Evolutionary conservation across 2,888 invertebrate species (phyloP), one percentile per base, ranked within the genome.

Genomic region (Hypomecis punctinalis): DNA sequence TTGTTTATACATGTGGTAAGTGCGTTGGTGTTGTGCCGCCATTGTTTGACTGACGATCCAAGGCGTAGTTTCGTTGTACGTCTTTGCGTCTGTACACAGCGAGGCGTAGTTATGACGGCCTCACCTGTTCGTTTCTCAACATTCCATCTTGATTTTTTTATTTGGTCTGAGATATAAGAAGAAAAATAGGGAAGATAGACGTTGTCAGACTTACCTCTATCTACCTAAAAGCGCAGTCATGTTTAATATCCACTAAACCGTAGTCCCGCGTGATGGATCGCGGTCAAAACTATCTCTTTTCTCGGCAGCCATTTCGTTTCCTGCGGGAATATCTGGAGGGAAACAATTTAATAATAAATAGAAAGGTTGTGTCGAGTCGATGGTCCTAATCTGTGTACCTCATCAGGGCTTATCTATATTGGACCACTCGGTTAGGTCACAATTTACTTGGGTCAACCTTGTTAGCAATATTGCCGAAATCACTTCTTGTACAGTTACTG

Each of bases 211-310:
- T 3, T 23, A 23, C 23, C 23, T 23, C 23, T 23, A 23, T 23
- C 23, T 23, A 23, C 23, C 23, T 23, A 40, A 49, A 40, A 42
- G 39, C 23, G 13, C 33, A 33, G 52, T 10, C 40, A 52, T 33
- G 52, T 42, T 40, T 60, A 60, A 52, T 59, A 46, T 33, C 52
- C 37, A 60, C 45, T 46, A 52, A 59, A 60, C 33, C 51, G 53
- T 23, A 2, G 37, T 56, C 49, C 51, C 35, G 7, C 9, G 56
- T 62, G 56, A 62, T 51, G 51, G 61, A 63, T 63, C 54, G 49
- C 57, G 58, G 53, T 55, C 60, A 55, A 56, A 63, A 43, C 40
- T 48, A 54, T 49, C 36, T 23, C 36, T 40, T 10, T 43, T 37
- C 11, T 48, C 33, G 40, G 11, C 37, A 49, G 37, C 33, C 8